Percentiles rank a stretch among this genome's conserved stretches.
Conservation (phyloP, 2,113 vertebrate species). For the Syrmaticus mikado region DNA sequence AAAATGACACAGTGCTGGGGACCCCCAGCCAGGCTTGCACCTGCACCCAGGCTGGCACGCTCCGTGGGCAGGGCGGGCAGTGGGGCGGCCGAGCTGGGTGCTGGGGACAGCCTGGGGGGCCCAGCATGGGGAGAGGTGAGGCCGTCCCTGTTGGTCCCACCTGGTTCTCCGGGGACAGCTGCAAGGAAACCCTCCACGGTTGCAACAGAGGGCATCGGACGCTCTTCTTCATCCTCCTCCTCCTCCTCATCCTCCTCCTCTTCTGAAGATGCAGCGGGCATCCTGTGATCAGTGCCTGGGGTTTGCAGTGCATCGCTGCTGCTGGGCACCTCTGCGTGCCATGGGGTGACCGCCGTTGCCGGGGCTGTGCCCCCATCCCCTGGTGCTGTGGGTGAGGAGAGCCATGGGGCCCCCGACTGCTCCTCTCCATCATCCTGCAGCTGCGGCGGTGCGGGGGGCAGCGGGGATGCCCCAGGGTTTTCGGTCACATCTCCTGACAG, state of each 20-base stretch:
- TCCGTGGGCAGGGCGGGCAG: slow-evolving; percentile 72
- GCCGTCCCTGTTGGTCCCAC: slow-evolving; percentile 27
- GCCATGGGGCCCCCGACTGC: slow-evolving; percentile 46
- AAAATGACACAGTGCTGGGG: slow-evolving; percentile 22
- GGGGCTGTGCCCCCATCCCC: background rate
- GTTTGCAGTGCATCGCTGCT: background rate
- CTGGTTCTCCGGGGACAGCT: slow-evolving; percentile 33
- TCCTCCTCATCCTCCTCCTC: background rate
- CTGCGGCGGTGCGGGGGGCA: background rate
- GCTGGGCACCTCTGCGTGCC: background rate
- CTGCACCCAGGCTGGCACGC: slow-evolving; percentile 68
- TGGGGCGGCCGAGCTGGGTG: background rate
- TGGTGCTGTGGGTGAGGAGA: background rate
- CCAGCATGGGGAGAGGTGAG: background rate
- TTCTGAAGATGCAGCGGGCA: background rate
- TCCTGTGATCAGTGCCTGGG: background rate
- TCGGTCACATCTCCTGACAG: slow-evolving; percentile 3
- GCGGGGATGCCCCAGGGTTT: background rate
- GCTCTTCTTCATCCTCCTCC: slow-evolving; percentile 13
- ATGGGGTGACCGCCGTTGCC: background rate
- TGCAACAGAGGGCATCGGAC: background rate
- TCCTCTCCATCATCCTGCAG: slow-evolving; percentile 55
- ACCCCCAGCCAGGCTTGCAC: slow-evolving; percentile 63
- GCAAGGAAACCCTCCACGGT: slow-evolving; percentile 30
- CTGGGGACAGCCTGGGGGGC: slow-evolving; percentile 1